Conservation (phyloP, 2,888 invertebrate genomes). For the Volucella bombylans region DNA sequence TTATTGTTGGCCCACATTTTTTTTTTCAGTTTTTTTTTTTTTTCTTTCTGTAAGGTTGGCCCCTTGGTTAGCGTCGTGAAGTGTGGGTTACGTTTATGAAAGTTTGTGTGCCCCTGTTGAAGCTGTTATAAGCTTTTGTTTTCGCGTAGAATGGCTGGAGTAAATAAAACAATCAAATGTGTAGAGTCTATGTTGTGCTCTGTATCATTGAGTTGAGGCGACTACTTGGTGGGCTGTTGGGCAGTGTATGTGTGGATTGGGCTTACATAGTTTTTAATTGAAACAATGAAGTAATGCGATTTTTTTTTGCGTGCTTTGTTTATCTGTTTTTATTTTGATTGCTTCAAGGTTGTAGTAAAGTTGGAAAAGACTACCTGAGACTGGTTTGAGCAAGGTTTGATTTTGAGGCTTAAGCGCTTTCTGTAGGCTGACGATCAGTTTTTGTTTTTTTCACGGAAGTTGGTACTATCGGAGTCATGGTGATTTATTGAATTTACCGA, state of each 20-base stretch:
- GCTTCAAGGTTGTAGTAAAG: slow-evolving; percentile 14
- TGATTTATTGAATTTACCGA: slow-evolving; percentile 17
- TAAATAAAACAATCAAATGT: slow-evolving; percentile 60
- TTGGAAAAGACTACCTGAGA: background rate
- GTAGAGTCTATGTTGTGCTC: no score
- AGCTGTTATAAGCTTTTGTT: background rate
- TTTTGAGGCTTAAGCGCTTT: background rate
- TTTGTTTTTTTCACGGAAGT: background rate
- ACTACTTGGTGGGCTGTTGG: background rate
- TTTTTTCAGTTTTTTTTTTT: no score
- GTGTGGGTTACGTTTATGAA: background rate
- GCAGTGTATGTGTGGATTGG: background rate
- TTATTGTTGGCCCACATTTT: slow-evolving; percentile 59
- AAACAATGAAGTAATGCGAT: background rate
- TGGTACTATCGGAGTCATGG: background rate
- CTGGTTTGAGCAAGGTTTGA: background rate
- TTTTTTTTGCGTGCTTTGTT: no score
- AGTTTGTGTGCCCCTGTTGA: slow-evolving; percentile 3
- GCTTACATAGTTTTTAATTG: slow-evolving; percentile 10
- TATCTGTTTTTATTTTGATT: slow-evolving; percentile 6
- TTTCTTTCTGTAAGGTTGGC: slow-evolving; percentile 21
- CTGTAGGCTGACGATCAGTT: background rate
- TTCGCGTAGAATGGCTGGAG: slow-evolving; percentile 29
- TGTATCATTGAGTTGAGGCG: no score
- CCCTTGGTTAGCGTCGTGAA: slow-evolving; percentile 14